Base-by-base conservation (phyloP, 2,888 invertebrate species). In the Ophioninae sp. region DNA sequence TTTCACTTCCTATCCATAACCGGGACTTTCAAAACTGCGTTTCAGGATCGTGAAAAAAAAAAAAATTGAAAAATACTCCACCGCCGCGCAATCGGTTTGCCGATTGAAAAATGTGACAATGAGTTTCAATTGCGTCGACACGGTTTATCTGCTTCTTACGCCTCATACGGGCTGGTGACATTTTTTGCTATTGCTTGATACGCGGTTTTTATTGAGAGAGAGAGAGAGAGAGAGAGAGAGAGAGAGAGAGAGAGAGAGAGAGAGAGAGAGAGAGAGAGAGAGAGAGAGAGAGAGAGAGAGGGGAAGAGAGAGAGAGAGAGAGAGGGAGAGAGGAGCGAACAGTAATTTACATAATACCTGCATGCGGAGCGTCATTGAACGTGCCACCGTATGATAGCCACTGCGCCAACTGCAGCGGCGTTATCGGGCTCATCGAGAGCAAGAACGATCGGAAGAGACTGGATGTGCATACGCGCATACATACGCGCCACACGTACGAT, bases 331-430 rank as follows among this genome's bases (percentile, higher is more conserved):
- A 68, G 39, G 39, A 23, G 72, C 21, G 69, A 20, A 83, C 64
- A 68, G 75, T 75, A 61, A 64, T 81, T 75, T 67, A 72, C 83
- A 72, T 79, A 84, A 76, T 75, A 67, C 70, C n/a, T 37, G 78
- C 64, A 72, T 81, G 59, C n/a, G 7, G 70, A 81, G 74, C 70
- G 73, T 81, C 74, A 79, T 78, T 67, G 75, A 70, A 75, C 81
- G 75, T 72, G 56, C 75, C 23, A 44, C 70, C 61, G 30, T 44
- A 57, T 78, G 75, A 80, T 83, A 83, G 41, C 50, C 68, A 69
- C 64, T 73, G 83, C 78, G 83, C 78, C 79, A 78, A 81, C 81
- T 81, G 81, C 78, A 74, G 70, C 65, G 79, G 73, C 70, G 64
- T 75, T 84, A 84, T 84, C 83, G 75, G 41, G 37, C 56, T 50